phyloP scores from a whole-genome alignment of 2,888 invertebrate species.

The Acholoe squamosa region DNA sequence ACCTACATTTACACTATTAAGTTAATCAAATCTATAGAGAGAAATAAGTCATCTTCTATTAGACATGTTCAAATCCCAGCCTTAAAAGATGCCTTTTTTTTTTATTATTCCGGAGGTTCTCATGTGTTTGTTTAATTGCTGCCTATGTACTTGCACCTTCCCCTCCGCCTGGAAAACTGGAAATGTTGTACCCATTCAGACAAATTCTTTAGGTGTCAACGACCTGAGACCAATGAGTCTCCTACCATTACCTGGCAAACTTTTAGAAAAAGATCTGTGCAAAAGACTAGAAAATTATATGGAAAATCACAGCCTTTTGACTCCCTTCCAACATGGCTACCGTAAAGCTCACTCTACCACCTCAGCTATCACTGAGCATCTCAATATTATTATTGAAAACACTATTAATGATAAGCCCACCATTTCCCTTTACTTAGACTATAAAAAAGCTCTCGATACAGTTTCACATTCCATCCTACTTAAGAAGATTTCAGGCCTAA shows the following conservation, averaged over 20 bases:
- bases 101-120: not conserved
- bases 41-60: not conserved
- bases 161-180: not conserved
- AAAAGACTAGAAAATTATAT: not conserved
- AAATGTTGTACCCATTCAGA: not conserved
- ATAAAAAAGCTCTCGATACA: not conserved
- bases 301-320: not conserved
- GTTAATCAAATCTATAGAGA: not conserved
- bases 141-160: not conserved
- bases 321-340: not conserved
- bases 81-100: not conserved
- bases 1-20: not conserved
- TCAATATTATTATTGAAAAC: not conserved
- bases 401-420: not conserved
- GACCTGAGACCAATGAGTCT: not conserved
- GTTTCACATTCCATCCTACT: not conserved
- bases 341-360: not conserved
- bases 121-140: not conserved
- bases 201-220: not conserved
- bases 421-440: not conserved
- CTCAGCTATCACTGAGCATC: not conserved
- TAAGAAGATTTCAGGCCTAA: not conserved
- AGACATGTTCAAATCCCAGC: not conserved
- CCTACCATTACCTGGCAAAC: not conserved
- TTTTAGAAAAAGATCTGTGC: conserved; percentile 11